These are phyloP conservation scores for Choloepus didactylus DNA, from an alignment of 2,797 vertebrate species.

Conservation along the genomic window DNA sequence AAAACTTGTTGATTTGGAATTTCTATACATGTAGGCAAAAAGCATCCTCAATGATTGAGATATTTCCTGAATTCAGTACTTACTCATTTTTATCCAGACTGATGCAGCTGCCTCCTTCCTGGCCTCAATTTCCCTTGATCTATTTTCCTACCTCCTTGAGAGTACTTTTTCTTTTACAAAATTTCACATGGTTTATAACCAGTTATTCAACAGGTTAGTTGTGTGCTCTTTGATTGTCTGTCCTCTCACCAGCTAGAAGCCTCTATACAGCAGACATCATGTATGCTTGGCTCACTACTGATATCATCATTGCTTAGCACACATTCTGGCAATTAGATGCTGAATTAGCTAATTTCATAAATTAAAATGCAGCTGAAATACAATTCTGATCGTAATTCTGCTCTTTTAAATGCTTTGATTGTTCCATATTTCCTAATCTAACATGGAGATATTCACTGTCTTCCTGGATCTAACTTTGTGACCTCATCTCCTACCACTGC, in stretches of 20 bases:
- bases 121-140: not conserved
- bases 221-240: not conserved
- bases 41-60: not conserved
- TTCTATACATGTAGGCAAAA: not conserved
- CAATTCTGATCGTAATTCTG: not conserved
- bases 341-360: not conserved
- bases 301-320: not conserved
- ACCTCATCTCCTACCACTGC: not conserved
- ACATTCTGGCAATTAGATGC: not conserved
- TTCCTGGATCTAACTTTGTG: not conserved
- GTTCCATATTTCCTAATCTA: not conserved
- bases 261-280: not conserved
- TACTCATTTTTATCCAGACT: not conserved
- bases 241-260: not conserved
- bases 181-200: not conserved
- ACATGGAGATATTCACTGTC: not conserved
- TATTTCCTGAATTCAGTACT: not conserved
- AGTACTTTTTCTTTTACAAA: not conserved
- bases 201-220: not conserved
- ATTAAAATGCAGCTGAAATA: not conserved
- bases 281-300: not conserved
- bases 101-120: not conserved
- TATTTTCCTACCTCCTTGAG: not conserved
- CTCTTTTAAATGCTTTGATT: not conserved
- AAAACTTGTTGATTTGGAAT: not conserved